Evolutionary conservation across 1,140 invertebrate species (phyloP).

Genomic region (Glomeris maerens): DNA sequence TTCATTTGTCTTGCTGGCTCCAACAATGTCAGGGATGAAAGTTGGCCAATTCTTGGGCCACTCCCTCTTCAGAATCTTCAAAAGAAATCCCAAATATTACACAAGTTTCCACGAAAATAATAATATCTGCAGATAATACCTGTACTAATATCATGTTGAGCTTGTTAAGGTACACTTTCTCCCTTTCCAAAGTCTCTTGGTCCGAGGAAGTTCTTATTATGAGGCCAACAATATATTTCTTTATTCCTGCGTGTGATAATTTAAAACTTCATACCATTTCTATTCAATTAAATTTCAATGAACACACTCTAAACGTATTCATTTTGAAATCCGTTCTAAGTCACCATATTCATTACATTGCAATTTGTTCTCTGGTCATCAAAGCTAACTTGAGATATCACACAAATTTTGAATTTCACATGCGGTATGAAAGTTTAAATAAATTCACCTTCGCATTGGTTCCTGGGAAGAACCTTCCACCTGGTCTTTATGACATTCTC

Average conservation of each 20-base stretch:
- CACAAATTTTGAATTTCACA: background rate
- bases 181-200: slow-evolving; percentile 68
- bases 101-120: slow-evolving; percentile 1
- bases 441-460: slow-evolving; percentile 83
- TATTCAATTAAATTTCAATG: no score
- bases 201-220: slow-evolving; percentile 98
- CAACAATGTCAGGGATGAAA: slow-evolving; percentile 97
- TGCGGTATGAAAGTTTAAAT: background rate
- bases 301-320: no score
- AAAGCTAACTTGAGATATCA: slow-evolving; percentile 9
- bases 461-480: slow-evolving; percentile 96
- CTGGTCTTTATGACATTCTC: slow-evolving; percentile 98
- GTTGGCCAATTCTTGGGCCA: slow-evolving; percentile 99
- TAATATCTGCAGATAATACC: slow-evolving; percentile 31
- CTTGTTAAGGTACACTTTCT: slow-evolving; percentile 96
- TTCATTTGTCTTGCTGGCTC: slow-evolving; percentile 96
- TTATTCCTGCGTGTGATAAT: slow-evolving; percentile 56
- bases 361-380: no score
- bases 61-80: slow-evolving; percentile 91
- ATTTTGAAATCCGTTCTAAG: no score
- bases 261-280: no score
- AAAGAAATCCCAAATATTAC: slow-evolving; percentile 17
- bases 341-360: no score
- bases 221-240: slow-evolving; percentile 95
- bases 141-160: slow-evolving; percentile 97